These are phyloP conservation scores for Apamea crenata DNA, from an alignment of 2,888 invertebrate species.

Conservation along the genomic window DNA sequence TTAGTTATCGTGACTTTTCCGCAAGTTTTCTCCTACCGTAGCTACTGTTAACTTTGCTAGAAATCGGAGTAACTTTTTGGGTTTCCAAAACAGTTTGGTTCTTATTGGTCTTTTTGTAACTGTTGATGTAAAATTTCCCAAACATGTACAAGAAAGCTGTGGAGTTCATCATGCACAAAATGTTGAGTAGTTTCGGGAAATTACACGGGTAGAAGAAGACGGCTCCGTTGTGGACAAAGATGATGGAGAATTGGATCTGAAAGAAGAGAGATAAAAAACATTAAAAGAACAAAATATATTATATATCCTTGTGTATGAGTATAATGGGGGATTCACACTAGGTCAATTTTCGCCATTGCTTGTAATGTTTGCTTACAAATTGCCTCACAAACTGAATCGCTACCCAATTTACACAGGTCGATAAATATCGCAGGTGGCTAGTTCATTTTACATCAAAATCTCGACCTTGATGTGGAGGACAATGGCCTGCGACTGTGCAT, in stretches of 20 bases:
- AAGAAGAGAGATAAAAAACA: conserved; percentile 21
- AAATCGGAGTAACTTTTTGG: conserved; percentile 22
- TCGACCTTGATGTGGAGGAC: too few species aligned
- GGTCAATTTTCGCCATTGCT: too few species aligned
- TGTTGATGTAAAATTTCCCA: conserved; percentile 62
- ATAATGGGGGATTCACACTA: too few species aligned
- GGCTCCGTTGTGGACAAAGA: conserved; percentile 55
- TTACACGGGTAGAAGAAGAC: conserved; percentile 62
- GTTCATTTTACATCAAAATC: too few species aligned
- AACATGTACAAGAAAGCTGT: conserved; percentile 62
- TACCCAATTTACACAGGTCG: too few species aligned
- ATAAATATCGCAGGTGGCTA: too few species aligned
- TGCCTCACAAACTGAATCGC: too few species aligned
- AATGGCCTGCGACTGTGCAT: too few species aligned
- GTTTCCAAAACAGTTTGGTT: conserved; percentile 37
- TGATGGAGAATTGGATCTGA: conserved; percentile 61
- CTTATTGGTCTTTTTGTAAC: conserved; percentile 41
- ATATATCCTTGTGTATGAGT: neutral
- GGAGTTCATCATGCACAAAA: conserved; percentile 19
- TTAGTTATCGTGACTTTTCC: conserved; percentile 56
- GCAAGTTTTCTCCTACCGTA: conserved; percentile 43
- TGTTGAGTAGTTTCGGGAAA: conserved; percentile 48
- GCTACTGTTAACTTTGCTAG: conserved; percentile 41
- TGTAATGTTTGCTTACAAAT: too few species aligned
- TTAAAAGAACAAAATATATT: neutral